Conservation (phyloP, 2,797 vertebrate species). For the Malacoctenus gilli region DNA sequence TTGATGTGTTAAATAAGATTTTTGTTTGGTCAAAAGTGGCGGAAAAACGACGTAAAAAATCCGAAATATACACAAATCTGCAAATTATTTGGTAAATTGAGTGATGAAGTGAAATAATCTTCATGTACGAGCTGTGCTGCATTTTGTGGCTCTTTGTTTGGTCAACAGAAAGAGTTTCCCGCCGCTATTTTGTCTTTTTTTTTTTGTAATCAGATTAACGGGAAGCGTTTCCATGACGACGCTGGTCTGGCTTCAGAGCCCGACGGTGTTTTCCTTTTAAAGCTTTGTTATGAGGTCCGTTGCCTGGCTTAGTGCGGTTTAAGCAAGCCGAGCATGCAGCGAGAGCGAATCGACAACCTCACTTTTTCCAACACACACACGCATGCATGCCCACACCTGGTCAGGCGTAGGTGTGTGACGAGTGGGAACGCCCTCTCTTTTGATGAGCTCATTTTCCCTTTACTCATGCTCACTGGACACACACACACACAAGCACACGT, state of each 20-base stretch:
- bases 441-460: constrained; percentile 67
- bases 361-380: constrained; percentile 16
- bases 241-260: constrained; percentile 34
- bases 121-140: no score
- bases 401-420: constrained; percentile 42
- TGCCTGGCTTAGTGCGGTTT: constrained; percentile 45
- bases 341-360: constrained; percentile 36
- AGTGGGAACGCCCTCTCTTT: constrained; percentile 52
- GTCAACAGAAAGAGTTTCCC: no score
- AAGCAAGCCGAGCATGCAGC: constrained; percentile 35
- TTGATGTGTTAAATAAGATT: no score
- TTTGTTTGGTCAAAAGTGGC: no score
- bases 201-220: no score
- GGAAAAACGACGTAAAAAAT: no score
- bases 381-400: constrained; percentile 47
- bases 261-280: constrained; percentile 64
- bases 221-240: constrained; percentile 11
- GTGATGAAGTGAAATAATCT: no score
- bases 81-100: no score
- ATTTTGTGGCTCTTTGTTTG: no score
- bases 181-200: no score
- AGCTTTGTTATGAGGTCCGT: constrained; percentile 51
- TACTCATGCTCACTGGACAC: constrained; percentile 64
- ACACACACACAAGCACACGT: constrained; percentile 35
- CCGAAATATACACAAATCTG: no score